phyloP scores from a whole-genome alignment of 2,888 invertebrate genomes.

The Napeogenes sylphis region DNA sequence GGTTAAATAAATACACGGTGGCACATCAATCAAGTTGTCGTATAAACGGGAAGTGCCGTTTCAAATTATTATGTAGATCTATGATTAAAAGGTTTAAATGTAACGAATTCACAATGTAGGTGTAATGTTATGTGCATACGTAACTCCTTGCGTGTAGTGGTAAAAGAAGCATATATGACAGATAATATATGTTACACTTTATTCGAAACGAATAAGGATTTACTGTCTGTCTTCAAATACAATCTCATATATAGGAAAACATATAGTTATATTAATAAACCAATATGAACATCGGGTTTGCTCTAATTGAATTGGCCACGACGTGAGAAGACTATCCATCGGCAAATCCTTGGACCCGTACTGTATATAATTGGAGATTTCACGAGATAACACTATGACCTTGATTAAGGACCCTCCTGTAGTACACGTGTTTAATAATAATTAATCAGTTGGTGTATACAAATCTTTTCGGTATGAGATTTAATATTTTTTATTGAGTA shows the following conservation, averaged over 20 bases:
- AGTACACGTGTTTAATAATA: slow-evolving; percentile 22
- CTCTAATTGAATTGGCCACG: slow-evolving; percentile 67
- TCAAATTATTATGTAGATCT: slow-evolving; percentile 74
- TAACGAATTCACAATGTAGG: slow-evolving; percentile 54
- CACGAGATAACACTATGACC: slow-evolving; percentile 71
- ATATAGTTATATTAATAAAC: slow-evolving; percentile 16
- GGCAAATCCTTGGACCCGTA: slow-evolving; percentile 53
- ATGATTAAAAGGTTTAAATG: slow-evolving; percentile 69
- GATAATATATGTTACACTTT: too few species aligned
- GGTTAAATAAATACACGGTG: slow-evolving; percentile 71
- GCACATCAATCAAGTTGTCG: slow-evolving; percentile 75
- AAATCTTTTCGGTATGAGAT: not conserved
- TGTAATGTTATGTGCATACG: slow-evolving; percentile 45
- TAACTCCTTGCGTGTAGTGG: slow-evolving; percentile 51
- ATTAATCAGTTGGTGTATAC: slow-evolving; percentile 2
- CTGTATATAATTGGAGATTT: slow-evolving; percentile 70
- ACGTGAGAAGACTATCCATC: slow-evolving; percentile 73
- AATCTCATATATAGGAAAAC: not conserved
- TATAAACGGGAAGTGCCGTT: slow-evolving; percentile 71
- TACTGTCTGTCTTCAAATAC: too few species aligned
- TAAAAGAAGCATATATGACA: slow-evolving; percentile 3
- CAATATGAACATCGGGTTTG: slow-evolving; percentile 33
- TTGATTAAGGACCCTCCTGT: slow-evolving; percentile 56
- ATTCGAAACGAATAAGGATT: too few species aligned
- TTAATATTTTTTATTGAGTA: not conserved